Percentiles rank a stretch among this genome's conserved stretches.
phyloP scores from a whole-genome alignment of 2,797 vertebrate genomes.

The Enteromius trimaculatus region DNA sequence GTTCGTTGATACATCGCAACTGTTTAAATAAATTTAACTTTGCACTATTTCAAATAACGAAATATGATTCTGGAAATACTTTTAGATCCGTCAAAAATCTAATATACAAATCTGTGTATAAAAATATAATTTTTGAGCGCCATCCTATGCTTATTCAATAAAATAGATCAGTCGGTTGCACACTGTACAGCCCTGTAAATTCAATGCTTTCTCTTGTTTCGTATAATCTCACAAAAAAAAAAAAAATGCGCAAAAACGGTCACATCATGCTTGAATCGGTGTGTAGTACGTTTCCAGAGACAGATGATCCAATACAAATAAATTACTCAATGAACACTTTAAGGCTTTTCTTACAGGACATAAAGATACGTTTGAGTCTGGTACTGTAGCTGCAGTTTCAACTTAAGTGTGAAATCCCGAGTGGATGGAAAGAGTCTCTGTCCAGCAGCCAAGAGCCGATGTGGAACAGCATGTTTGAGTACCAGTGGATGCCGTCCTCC shows the following conservation, averaged over 20 bases:
- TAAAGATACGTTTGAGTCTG: slow-evolving; percentile 55
- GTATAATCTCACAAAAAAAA: slow-evolving; percentile 15
- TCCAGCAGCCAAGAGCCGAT: slow-evolving; percentile 85
- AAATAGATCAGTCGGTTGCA: slow-evolving; percentile 62
- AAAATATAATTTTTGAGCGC: slow-evolving; percentile 91
- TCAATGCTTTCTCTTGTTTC: slow-evolving; percentile 50
- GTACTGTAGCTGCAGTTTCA: slow-evolving; percentile 68
- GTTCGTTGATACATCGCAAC: slow-evolving; percentile 66
- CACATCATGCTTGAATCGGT: slow-evolving; percentile 77
- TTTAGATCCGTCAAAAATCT: slow-evolving; percentile 77
- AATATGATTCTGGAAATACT: slow-evolving; percentile 84
- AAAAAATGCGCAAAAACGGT: slow-evolving; percentile 69
- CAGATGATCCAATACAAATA: slow-evolving; percentile 79
- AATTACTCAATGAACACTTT: slow-evolving; percentile 82
- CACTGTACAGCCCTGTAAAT: slow-evolving; percentile 69
- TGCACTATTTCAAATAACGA: slow-evolving; percentile 87
- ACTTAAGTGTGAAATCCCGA: slow-evolving; percentile 79
- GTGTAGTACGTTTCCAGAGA: slow-evolving; percentile 66
- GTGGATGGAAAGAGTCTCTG: slow-evolving; percentile 81
- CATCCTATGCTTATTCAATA: slow-evolving; percentile 58
- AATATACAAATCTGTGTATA: slow-evolving; percentile 92
- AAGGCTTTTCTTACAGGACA: slow-evolving; percentile 52
- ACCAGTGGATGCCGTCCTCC: slow-evolving; percentile 84
- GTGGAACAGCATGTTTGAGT: slow-evolving; percentile 82
- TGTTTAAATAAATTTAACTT: slow-evolving; percentile 87